Conservation (phyloP, 2,113 vertebrate species). For the Ailuropoda melanoleuca region DNA sequence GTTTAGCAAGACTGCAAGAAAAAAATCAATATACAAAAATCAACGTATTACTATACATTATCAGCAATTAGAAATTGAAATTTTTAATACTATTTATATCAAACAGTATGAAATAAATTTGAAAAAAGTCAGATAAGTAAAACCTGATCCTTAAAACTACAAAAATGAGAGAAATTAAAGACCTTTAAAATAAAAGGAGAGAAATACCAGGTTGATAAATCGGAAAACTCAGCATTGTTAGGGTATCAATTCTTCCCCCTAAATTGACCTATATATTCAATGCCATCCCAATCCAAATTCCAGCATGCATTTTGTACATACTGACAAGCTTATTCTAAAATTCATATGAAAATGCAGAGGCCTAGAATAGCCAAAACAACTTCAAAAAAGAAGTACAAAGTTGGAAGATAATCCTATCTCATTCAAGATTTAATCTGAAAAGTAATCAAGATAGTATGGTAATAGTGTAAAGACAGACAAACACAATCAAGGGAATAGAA, state of each 20-base stretch:
- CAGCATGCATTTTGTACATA: neutral
- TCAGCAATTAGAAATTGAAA: neutral
- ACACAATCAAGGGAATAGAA: neutral
- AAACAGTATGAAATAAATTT: neutral
- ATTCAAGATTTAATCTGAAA: neutral
- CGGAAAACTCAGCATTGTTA: neutral
- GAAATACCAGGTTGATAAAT: neutral
- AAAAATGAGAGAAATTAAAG: neutral
- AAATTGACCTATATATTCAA: neutral
- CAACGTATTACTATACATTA: neutral
- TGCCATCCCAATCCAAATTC: neutral
- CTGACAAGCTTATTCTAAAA: neutral
- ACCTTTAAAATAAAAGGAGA: neutral
- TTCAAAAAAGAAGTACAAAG: neutral
- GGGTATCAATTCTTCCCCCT: neutral
- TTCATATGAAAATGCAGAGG: neutral
- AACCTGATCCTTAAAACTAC: neutral
- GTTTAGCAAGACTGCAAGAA: neutral
- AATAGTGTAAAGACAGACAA: neutral
- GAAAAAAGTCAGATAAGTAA: neutral
- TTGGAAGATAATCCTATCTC: neutral
- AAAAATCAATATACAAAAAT: neutral
- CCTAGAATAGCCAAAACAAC: neutral
- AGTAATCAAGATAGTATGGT: neutral
- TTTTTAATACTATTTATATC: neutral